Conservation (phyloP, 2,888 invertebrate genomes). For the Drosophila conformis region DNA sequence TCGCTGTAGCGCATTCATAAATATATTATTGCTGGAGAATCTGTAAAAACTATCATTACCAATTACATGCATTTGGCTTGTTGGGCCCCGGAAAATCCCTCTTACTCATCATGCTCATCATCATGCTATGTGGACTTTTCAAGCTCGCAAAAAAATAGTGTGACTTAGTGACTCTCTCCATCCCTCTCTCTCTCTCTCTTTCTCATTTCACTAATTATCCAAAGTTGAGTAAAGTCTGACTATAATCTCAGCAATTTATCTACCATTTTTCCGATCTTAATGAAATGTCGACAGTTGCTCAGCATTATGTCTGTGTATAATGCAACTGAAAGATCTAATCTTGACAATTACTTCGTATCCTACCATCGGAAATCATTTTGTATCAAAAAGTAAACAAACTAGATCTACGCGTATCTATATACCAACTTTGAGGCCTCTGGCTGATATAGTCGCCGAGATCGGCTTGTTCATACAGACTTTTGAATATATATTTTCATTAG, state of each 20-base stretch:
- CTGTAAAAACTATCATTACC: slow-evolving; percentile 26
- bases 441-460: not conserved
- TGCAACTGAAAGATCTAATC: not conserved
- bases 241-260: not conserved
- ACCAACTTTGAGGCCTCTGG: not conserved
- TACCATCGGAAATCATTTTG: not conserved
- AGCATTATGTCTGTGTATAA: not conserved
- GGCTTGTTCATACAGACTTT: not conserved
- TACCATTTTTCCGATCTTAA: not conserved
- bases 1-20: slow-evolving; percentile 31
- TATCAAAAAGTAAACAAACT: not conserved
- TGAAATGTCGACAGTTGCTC: not conserved
- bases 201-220: not conserved
- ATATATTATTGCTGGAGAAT: not conserved
- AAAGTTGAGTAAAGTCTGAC: not conserved
- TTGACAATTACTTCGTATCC: not conserved
- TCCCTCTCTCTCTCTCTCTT: not conserved
- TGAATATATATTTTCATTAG: not conserved
- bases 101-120: slow-evolving; percentile 42
- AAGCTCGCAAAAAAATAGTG: not conserved
- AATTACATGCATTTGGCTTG: slow-evolving; percentile 43
- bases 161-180: not conserved
- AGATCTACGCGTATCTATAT: not conserved
- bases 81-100: slow-evolving; percentile 53
- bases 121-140: not conserved